Base-by-base conservation (phyloP, 2,888 invertebrate genomes). In the Drosophila pseudotakahashii region DNA sequence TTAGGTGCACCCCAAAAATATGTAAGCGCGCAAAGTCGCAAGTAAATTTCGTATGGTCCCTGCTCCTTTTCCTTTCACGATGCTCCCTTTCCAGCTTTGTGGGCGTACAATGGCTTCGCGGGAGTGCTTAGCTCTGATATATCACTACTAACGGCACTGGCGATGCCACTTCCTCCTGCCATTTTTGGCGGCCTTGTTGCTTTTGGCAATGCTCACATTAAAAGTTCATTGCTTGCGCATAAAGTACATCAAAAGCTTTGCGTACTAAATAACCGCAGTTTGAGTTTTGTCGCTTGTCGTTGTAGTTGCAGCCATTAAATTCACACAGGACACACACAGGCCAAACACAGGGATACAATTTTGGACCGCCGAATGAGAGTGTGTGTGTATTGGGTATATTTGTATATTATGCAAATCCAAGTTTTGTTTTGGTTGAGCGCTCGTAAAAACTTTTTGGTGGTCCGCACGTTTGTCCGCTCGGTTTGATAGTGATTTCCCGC, bases 161-260 rank as follows among this genome's bases (percentile, higher is more conserved):
- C 55, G 19, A 2, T 2, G 19, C 19, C 19, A 52, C 59, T 64
- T 36, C 51, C 71, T 59, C 30, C 50, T 66, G 41, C 39, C 59
- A 51, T 60, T 71, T 51, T 73, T 53, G 72, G 60, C 64, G 53
- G 58, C 53, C 69, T 47, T 79, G 63, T 60, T 75, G 71, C 78
- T 83, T 75, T 84, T 76, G 72, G 71, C 72, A 54, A 63, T 55
- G 72, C 63, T 84, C 81, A 79, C 77, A 88, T 83, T 83, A 88
- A 88, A 83, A 83, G 82, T 87, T 83, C 87, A 83, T 83, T 87
- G 82, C 82, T 83, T 87, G 87, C 79, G 74, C 85, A 83, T 87
- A 83, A 83, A 87, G 80, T 77, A 87, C 82, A 87, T 74, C 88
- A 84, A 87, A 77, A 79, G 84, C 81, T 84, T 68, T 76, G 77